Evolutionary conservation across 2,888 invertebrate species (phyloP).

Genomic region (Crematogaster levior): DNA sequence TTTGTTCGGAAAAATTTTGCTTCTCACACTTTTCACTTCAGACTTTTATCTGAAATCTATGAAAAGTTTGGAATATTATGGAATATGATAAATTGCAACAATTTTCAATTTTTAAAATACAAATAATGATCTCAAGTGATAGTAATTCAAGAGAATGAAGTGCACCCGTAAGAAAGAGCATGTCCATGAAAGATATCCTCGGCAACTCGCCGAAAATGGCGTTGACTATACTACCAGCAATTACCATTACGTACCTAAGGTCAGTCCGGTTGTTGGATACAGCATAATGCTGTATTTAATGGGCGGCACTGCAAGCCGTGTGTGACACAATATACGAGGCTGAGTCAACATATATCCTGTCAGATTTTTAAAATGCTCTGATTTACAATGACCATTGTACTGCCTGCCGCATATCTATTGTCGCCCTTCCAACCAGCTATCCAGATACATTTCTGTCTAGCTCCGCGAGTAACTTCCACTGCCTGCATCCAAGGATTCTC

Average conservation of each 20-base stretch:
- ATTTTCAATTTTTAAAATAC: background rate
- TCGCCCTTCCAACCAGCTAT: slow-evolving; percentile 71
- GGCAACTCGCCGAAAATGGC: slow-evolving; percentile 83
- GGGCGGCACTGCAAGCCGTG: slow-evolving; percentile 78
- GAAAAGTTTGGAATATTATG: background rate
- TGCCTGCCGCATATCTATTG: slow-evolving; percentile 81
- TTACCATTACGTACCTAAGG: slow-evolving; percentile 81
- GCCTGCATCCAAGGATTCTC: slow-evolving; percentile 69
- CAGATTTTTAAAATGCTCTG: slow-evolving; percentile 84
- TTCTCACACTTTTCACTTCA: background rate
- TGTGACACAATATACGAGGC: slow-evolving; percentile 83
- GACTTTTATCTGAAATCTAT: no score
- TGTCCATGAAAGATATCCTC: slow-evolving; percentile 60
- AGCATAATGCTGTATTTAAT: slow-evolving; percentile 85
- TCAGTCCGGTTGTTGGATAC: slow-evolving; percentile 76
- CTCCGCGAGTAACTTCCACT: slow-evolving; percentile 56
- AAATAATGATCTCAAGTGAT: slow-evolving; percentile 27
- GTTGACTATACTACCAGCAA: slow-evolving; percentile 80
- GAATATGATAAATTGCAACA: background rate
- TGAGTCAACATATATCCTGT: slow-evolving; percentile 83
- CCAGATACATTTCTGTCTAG: slow-evolving; percentile 65
- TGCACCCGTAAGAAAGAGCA: slow-evolving; percentile 34
- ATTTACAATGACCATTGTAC: slow-evolving; percentile 84
- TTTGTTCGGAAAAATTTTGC: background rate
- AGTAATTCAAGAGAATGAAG: slow-evolving; percentile 27